A percentile compares a stretch with the other conserved stretches of the same genome.
phyloP scores from a whole-genome alignment of 37 sponge, comb jelly and placozoan species.

The Beroe ovata region DNA sequence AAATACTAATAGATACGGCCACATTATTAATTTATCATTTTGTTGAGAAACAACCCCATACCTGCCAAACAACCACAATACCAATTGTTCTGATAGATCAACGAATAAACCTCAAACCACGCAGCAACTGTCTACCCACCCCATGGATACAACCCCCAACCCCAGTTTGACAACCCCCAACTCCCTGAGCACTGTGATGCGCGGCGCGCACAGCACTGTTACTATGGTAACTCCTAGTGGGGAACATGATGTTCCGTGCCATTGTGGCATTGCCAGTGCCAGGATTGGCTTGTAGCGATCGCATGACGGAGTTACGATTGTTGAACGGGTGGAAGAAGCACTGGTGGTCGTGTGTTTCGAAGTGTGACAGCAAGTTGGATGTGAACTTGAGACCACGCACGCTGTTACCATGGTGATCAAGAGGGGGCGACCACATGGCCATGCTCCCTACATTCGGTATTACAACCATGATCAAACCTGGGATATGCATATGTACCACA shows the following conservation, averaged over 20 bases:
- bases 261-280: neutral
- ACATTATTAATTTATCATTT: no score
- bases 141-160: no score
- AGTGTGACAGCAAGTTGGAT: neutral
- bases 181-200: no score
- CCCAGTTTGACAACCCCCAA: no score
- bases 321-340: conserved; percentile 25
- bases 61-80: no score
- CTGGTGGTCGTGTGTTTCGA: conserved; percentile 1
- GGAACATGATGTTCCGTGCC: neutral
- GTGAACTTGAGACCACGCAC: conserved; percentile 80
- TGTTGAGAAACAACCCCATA: no score
- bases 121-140: no score
- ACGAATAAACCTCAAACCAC: no score
- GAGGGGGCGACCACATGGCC: conserved; percentile 79
- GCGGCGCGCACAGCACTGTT: no score
- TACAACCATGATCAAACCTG: conserved; percentile 83
- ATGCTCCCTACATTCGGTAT: conserved; percentile 83
- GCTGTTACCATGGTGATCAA: conserved; percentile 82
- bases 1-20: no score
- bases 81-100: no score
- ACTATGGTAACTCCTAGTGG: neutral
- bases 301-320: neutral
- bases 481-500: no score
- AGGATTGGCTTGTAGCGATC: neutral